Evolutionary conservation across 1,140 invertebrate genomes (phyloP).

Genomic region (Lerema accius): DNA sequence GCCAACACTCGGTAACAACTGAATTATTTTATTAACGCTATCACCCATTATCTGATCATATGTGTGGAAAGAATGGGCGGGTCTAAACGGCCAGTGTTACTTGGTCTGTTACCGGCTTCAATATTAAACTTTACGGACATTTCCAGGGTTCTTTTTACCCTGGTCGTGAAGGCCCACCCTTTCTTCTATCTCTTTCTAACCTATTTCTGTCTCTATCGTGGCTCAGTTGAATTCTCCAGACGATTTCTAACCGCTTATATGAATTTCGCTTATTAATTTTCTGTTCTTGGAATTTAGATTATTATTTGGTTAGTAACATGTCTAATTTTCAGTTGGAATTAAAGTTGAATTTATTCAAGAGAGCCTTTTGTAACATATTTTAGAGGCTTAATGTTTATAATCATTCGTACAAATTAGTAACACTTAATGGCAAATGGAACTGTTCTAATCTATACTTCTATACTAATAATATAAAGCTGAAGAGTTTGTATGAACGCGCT

Average conservation of each 20-base stretch:
- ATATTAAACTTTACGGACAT: background rate
- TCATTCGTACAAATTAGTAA: too few species aligned
- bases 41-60: constrained; percentile 70
- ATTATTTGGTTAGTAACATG: background rate
- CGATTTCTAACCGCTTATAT: background rate
- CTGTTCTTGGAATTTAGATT: background rate
- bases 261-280: background rate
- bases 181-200: constrained; percentile 44
- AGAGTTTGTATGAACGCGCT: too few species aligned
- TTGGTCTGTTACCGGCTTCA: constrained; percentile 26
- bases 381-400: too few species aligned
- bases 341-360: too few species aligned
- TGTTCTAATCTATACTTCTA: constrained; percentile 17
- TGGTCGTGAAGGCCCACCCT: constrained; percentile 60
- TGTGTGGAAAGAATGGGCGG: constrained; percentile 69
- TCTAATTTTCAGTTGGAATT: background rate
- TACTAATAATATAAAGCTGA: background rate
- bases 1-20: constrained; percentile 56
- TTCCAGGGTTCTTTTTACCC: constrained; percentile 33
- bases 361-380: too few species aligned
- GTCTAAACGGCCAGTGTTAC: constrained; percentile 45
- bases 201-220: constrained; percentile 48
- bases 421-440: too few species aligned
- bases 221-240: constrained; percentile 42
- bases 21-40: constrained; percentile 72